These are phyloP conservation scores for Amphipoea lucens DNA, from an alignment of 2,888 invertebrate species.

Conservation along the genomic window DNA sequence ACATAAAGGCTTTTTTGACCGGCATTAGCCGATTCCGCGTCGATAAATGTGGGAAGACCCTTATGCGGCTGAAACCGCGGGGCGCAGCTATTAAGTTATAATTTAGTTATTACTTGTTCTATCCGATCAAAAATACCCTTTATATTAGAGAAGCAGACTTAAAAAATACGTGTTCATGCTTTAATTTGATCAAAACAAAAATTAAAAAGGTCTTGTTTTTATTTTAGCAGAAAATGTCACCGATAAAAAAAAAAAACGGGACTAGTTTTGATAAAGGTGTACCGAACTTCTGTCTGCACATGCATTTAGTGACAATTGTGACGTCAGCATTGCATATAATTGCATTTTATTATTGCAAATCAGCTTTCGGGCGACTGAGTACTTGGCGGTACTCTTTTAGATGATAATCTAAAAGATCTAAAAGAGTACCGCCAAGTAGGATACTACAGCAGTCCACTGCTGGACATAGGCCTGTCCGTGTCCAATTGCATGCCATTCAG, in stretches of 20 bases:
- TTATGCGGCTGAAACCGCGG: too few relatives aligned
- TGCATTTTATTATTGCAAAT: neutral
- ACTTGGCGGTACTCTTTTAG: neutral
- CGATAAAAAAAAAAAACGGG: too few relatives aligned
- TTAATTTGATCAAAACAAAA: too few relatives aligned
- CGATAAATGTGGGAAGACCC: too few relatives aligned
- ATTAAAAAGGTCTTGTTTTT: too few relatives aligned
- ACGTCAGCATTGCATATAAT: neutral
- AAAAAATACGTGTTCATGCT: neutral
- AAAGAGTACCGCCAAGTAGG: too few relatives aligned
- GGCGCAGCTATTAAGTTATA: too few relatives aligned
- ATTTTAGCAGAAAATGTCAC: too few relatives aligned
- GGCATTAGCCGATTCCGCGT: too few relatives aligned
- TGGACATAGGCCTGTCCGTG: neutral
- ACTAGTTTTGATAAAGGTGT: neutral
- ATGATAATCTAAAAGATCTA: too few relatives aligned
- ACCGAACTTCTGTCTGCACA: neutral
- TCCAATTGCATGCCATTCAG: neutral
- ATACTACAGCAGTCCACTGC: neutral
- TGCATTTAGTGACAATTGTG: neutral
- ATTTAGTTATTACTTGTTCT: neutral
- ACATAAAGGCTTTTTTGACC: too few relatives aligned
- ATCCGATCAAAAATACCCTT: neutral
- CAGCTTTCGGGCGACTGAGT: neutral
- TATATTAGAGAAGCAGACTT: neutral